phyloP scores from a whole-genome alignment of 1,140 invertebrate genomes.

The Drosophila repleta region DNA sequence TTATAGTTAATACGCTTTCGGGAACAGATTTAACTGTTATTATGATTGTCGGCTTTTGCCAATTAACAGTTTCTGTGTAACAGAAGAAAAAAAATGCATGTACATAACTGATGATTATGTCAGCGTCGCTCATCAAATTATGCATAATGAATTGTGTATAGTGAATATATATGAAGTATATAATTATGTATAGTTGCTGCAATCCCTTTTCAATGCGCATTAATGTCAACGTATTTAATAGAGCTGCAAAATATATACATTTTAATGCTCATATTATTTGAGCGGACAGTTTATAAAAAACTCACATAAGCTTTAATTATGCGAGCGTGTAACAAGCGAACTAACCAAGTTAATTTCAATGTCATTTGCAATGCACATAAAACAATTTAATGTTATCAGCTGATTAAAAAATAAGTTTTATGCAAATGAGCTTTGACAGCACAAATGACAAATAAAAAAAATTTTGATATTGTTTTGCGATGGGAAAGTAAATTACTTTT shows the following conservation, averaged over 20 bases:
- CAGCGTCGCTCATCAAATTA: slow-evolving; percentile 19
- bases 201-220: slow-evolving; percentile 49
- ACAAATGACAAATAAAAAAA: slow-evolving; percentile 23
- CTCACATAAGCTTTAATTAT: slow-evolving; percentile 56
- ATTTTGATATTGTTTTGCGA: not conserved
- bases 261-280: slow-evolving; percentile 26
- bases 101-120: slow-evolving; percentile 50
- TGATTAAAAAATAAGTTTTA: slow-evolving; percentile 15
- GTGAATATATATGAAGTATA: not conserved
- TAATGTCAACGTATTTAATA: slow-evolving; percentile 57
- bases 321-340: not conserved
- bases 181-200: not conserved
- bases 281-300: slow-evolving; percentile 50
- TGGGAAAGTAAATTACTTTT: slow-evolving; percentile 6
- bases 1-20: not conserved
- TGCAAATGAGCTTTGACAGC: slow-evolving; percentile 35
- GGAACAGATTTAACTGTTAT: slow-evolving; percentile 18
- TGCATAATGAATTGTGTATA: slow-evolving; percentile 39
- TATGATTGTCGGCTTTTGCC: slow-evolving; percentile 22
- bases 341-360: slow-evolving; percentile 27
- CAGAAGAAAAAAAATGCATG: not conserved
- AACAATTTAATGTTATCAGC: slow-evolving; percentile 31
- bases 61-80: slow-evolving; percentile 22
- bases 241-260: slow-evolving; percentile 15
- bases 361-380: slow-evolving; percentile 46